Evolutionary conservation across 1,140 invertebrate genomes (phyloP), one percentile per base, ranked within the genome.

Genomic region (Cylas formicarius): DNA sequence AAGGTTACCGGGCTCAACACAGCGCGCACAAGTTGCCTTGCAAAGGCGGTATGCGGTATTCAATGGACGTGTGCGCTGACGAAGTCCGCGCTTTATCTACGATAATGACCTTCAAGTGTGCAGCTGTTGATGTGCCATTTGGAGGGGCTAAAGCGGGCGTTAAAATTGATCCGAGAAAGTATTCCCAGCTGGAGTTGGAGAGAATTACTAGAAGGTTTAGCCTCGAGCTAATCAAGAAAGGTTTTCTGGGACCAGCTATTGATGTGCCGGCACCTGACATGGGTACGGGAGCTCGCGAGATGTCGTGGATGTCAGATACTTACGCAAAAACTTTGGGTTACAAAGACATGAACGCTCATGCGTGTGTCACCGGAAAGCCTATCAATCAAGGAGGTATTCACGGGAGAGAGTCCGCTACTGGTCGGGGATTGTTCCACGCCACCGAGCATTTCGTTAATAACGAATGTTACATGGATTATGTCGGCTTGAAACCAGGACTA

Each of bases 21-120:
- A 84, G 82, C 51, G 78, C 82, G 10, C 87, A 92, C 60, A 72
- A 82, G 33, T 71, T 81, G 26, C 87, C 87, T 2, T 78, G 80
- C 42, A 90, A 90, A 73, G 88, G 88, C 72, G 91, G 92, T 80
- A 97, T 97, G 61, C 82, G 93, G 66, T 98, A 89, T 75, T 96
- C 91, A 40, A 72, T 84, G 67, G 90, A 96, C 65, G 95, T 96
- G 4, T 82, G 77, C 52, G 75, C 90, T 29, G 84, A 87, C 61
- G 85, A 88, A 68, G 84, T 87, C 95, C 84, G 87, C 70, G 89
- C 88, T 9, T 65, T 93, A 9, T 81, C 89, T 13, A 80, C 87
- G 2, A 65, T 94, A 31, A 94, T 94, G 90, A 91, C 90, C 0
- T 93, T 86, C 67, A 80, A 80, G 54, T 76, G 72, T 45, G 86